Base-by-base conservation (phyloP, 2,888 invertebrate species). In the Phaedon cochleariae region DNA sequence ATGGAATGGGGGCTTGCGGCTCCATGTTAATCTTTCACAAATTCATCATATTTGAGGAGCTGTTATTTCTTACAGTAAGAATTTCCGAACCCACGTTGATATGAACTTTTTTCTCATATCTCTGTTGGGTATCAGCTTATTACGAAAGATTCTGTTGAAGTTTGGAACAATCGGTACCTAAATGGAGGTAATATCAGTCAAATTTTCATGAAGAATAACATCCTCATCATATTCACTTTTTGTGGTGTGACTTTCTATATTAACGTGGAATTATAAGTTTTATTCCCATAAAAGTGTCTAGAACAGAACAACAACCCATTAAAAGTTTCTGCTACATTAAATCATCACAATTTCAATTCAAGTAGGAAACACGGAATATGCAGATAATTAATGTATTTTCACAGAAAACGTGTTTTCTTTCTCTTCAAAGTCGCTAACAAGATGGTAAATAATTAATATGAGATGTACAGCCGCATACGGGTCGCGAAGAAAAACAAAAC, bases 281-380 rank as follows among this genome's bases (percentile, higher is more conserved):
- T 6, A 15, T 41, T 41, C 41, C 15, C 41, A 41, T 41, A 41
- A 7, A 15, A 41, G 15, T 41, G 41, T n/a, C 41, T 12, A 41
- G 15, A 15, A 15, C 15, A 15, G 15, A 7, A 41, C n/a, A 41
- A 41, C 68, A 61, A 65, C 2, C 67, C 67, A 72, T 72, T 72
- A 72, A 72, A 72, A 68, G 53, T 70, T 72, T 70, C 62, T 72
- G 72, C 68, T 67, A 72, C 69, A 70, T 72, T 71, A 69, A 71
- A 66, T 64, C 65, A 64, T 68, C 62, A 62, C 64, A 60, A 59
- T 65, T 41, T 41, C 15, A 15, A 15, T 69, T 69, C 57, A 29
- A 60, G 49, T 41, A 65, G 70, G 59, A 65, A 65, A 64, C 45
- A 61, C 22, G 48, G 59, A 68, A 64, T 61, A 63, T 48, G 57